Percentiles rank a stretch among this genome's conserved stretches.
Conservation (phyloP, 2,888 invertebrate genomes). For the Torymus auratus region DNA sequence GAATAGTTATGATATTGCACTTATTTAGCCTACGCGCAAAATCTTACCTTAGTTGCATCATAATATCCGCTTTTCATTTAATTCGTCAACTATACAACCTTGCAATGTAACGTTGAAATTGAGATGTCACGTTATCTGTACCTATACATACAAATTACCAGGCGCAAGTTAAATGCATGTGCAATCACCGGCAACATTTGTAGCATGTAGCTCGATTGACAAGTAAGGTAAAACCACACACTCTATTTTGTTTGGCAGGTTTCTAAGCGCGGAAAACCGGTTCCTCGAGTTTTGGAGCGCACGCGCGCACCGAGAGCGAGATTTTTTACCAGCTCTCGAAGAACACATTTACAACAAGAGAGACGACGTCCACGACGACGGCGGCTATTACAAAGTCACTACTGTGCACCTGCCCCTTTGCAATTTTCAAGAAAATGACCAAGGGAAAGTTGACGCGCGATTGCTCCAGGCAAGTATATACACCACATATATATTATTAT, state of each 20-base stretch:
- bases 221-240: not conserved
- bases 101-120: too few relatives aligned
- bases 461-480: conserved; percentile 50
- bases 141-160: too few relatives aligned
- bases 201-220: not conserved
- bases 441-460: conserved; percentile 49
- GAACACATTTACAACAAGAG: too few relatives aligned
- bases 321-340: too few relatives aligned
- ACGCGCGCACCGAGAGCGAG: too few relatives aligned
- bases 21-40: too few relatives aligned
- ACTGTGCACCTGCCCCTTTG: not conserved
- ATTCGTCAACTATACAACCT: too few relatives aligned
- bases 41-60: too few relatives aligned
- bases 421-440: conserved; percentile 50
- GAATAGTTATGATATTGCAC: too few relatives aligned
- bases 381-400: conserved; percentile 9
- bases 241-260: conserved; percentile 15
- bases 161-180: not conserved
- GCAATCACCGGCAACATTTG: not conserved
- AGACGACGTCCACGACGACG: not conserved
- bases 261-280: conserved; percentile 38
- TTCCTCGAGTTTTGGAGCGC: conserved; percentile 15
- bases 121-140: too few relatives aligned
- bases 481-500: too few relatives aligned
- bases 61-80: too few relatives aligned